A percentile compares a stretch with the other conserved stretches of the same genome.
Evolutionary conservation across 2,888 invertebrate genomes (phyloP).

Genomic region (Megamerina dolium): DNA sequence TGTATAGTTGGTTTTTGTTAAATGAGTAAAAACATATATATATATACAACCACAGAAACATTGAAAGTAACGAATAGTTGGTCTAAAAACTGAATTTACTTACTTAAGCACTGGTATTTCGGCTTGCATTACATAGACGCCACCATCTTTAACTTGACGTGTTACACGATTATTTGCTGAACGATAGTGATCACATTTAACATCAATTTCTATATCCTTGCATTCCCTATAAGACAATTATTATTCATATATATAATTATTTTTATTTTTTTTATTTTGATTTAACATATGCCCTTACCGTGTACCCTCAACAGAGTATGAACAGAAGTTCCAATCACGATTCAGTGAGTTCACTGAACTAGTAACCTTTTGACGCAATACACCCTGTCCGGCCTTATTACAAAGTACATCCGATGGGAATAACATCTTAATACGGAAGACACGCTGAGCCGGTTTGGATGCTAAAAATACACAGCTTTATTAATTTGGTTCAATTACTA

Average conservation of each 20-base stretch:
- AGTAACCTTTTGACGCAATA: constrained; percentile 80
- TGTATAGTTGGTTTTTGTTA: constrained; percentile 1
- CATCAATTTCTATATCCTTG: constrained; percentile 83
- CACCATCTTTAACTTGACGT: constrained; percentile 59
- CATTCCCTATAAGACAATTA: constrained; percentile 63
- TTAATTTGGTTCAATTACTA: too few relatives aligned
- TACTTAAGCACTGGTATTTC: constrained; percentile 81
- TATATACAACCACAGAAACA: constrained; percentile 23
- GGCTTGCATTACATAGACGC: constrained; percentile 75
- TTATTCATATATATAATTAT: background rate
- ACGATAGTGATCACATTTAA: constrained; percentile 79
- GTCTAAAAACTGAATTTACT: constrained; percentile 48
- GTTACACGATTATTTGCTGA: too few relatives aligned
- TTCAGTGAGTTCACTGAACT: constrained; percentile 86
- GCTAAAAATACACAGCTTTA: constrained; percentile 51
- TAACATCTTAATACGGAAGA: constrained; percentile 87
- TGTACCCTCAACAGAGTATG: constrained; percentile 76
- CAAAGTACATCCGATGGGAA: constrained; percentile 96
- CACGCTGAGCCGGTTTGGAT: constrained; percentile 85
- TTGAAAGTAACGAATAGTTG: constrained; percentile 5
- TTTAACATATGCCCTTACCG: constrained; percentile 24
- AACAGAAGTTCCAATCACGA: constrained; percentile 95
- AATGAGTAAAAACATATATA: constrained; percentile 16
- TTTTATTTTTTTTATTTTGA: background rate
- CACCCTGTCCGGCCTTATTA: constrained; percentile 91